phyloP scores from a whole-genome alignment of 1,140 invertebrate genomes.

The Trachymyrmex septentrionalis region DNA sequence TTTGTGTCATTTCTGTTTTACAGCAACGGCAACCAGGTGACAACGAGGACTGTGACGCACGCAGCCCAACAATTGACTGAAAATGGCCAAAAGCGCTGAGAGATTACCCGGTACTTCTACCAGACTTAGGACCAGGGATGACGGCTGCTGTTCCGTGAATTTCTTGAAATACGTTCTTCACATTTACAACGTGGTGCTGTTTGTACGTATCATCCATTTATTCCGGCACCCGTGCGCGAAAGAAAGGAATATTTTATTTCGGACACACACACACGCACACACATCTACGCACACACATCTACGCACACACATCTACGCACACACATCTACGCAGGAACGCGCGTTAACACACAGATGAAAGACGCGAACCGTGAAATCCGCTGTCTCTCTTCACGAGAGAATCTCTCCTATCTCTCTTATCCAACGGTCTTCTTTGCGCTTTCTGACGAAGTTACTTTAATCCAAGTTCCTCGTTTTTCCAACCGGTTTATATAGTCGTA shows the following conservation, averaged over 20 bases:
- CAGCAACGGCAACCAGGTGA: conserved; percentile 83
- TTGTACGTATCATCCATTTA: conserved; percentile 88
- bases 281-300: no score
- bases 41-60: conserved; percentile 69
- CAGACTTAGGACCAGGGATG: conserved; percentile 88
- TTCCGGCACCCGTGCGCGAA: neutral
- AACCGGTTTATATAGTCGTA: neutral
- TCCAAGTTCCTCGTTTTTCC: conserved; percentile 28
- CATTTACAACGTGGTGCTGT: conserved; percentile 93
- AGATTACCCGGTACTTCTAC: conserved; percentile 83
- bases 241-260: conserved; percentile 40
- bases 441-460: conserved; percentile 13
- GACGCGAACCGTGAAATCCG: conserved; percentile 26
- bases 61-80: conserved; percentile 66
- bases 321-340: neutral
- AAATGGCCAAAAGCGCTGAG: conserved; percentile 85
- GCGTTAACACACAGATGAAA: conserved; percentile 39
- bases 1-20: conserved; percentile 63
- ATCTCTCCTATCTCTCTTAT: neutral
- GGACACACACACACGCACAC: neutral
- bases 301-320: neutral
- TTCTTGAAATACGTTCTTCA: conserved; percentile 93
- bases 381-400: conserved; percentile 12
- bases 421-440: neutral
- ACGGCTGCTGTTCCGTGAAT: conserved; percentile 92